Evolutionary conservation across 2,113 vertebrate species (phyloP).

Genomic region (Rhagologus leucostigma): DNA sequence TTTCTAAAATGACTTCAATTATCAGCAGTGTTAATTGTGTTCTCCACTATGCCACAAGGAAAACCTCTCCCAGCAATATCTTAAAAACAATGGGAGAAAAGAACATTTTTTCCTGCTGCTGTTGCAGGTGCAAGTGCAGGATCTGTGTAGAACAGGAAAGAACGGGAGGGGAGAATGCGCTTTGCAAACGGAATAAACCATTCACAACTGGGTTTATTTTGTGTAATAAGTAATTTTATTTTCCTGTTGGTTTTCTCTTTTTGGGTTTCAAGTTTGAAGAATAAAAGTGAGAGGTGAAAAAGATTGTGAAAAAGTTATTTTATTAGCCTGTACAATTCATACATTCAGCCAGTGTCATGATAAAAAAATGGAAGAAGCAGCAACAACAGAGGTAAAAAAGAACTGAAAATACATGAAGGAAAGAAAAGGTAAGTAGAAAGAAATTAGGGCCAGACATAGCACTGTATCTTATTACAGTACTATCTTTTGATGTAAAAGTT

Average conservation of each 20-base stretch:
- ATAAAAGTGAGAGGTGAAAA: neutral
- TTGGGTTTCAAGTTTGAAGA: neutral
- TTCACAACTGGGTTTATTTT: neutral
- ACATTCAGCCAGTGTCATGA: neutral
- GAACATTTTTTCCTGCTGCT: neutral
- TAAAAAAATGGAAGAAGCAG: neutral
- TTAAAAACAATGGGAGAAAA: neutral
- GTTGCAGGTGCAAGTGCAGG: neutral
- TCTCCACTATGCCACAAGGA: neutral
- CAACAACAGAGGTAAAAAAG: neutral
- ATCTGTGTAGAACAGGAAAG: neutral
- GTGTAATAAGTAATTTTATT: neutral
- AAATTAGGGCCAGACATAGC: neutral
- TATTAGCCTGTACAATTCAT: neutral
- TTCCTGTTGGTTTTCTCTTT: neutral
- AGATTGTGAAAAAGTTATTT: neutral
- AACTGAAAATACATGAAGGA: neutral
- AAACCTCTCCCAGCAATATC: neutral
- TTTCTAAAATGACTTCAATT: neutral
- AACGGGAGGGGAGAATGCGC: neutral
- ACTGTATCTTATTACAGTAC: neutral
- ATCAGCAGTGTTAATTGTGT: neutral
- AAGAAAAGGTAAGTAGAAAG: neutral
- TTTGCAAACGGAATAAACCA: neutral
- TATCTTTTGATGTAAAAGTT: neutral